phyloP scores from a whole-genome alignment of 2,797 vertebrate species.

The Kryptolebias ocellatus region DNA sequence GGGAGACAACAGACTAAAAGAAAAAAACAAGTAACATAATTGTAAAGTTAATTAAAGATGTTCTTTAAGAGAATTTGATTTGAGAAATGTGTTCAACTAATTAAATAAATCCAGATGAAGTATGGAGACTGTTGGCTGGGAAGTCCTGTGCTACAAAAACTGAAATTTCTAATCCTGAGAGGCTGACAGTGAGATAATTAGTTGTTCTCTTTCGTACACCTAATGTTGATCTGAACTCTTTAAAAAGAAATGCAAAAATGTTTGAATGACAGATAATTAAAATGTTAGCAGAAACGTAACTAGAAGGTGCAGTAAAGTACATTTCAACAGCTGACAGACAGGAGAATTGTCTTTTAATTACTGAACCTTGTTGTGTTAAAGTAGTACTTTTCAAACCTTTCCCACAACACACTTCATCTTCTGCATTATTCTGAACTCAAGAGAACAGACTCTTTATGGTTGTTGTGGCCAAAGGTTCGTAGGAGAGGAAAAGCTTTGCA shows the following conservation, averaged over 20 bases:
- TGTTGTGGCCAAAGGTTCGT: not conserved
- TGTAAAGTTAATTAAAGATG: not conserved
- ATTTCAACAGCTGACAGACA: not conserved
- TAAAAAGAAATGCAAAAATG: too few species aligned
- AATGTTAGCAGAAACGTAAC: too few species aligned
- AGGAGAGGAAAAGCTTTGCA: not conserved
- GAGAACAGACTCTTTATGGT: not conserved
- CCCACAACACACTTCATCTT: not conserved
- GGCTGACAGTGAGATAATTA: too few species aligned
- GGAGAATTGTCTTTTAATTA: not conserved
- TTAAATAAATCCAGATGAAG: too few species aligned
- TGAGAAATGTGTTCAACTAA: not conserved
- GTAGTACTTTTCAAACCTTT: not conserved
- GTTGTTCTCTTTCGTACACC: too few species aligned
- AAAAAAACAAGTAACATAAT: not conserved
- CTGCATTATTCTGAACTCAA: not conserved
- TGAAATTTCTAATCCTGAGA: too few species aligned
- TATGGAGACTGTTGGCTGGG: too few species aligned
- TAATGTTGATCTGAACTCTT: too few species aligned
- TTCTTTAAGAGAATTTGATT: not conserved
- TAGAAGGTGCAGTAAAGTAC: too few species aligned
- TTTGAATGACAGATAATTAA: too few species aligned
- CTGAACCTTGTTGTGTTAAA: not conserved
- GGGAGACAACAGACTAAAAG: not conserved
- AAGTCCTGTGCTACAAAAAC: too few species aligned